A percentile compares a stretch with the other conserved stretches of the same genome.
Conservation (phyloP, 2,113 vertebrate species). For the Etheostoma spectabile region DNA sequence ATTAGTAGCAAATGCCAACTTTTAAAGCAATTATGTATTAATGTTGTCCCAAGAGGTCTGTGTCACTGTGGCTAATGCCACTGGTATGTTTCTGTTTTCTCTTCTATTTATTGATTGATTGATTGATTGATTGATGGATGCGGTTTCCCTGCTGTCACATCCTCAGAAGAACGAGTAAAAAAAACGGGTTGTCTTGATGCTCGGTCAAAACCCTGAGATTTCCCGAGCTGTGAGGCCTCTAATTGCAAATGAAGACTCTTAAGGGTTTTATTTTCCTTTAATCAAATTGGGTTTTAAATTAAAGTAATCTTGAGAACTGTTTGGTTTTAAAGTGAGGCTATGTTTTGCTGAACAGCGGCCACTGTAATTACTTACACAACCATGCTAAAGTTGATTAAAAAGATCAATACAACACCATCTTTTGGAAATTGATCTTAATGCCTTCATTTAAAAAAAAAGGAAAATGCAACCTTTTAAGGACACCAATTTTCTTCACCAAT, state of each 20-base stretch:
- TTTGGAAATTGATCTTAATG: too few species aligned
- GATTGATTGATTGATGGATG: not conserved
- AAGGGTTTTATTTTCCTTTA: not conserved
- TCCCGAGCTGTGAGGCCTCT: not conserved
- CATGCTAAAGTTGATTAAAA: too few species aligned
- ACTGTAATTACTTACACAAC: not conserved
- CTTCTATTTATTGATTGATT: not conserved
- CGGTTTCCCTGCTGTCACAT: not conserved
- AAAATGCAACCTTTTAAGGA: too few species aligned
- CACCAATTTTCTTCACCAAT: too few species aligned
- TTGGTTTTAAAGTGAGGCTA: not conserved
- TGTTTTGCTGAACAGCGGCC: too few species aligned
- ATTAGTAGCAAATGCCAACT: slow-evolving; percentile 87
- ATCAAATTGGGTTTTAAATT: not conserved
- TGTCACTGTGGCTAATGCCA: slow-evolving; percentile 33
- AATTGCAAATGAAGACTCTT: not conserved
- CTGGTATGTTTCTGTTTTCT: not conserved
- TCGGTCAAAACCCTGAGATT: not conserved
- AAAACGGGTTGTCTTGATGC: not conserved
- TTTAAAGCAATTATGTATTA: slow-evolving; percentile 77
- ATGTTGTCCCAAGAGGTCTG: slow-evolving; percentile 47
- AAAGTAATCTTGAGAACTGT: not conserved
- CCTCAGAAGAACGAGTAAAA: not conserved
- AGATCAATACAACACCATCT: too few species aligned
- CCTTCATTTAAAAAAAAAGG: too few species aligned